Base-by-base conservation (phyloP, 2,888 invertebrate species). In the Eupsilia transversa region DNA sequence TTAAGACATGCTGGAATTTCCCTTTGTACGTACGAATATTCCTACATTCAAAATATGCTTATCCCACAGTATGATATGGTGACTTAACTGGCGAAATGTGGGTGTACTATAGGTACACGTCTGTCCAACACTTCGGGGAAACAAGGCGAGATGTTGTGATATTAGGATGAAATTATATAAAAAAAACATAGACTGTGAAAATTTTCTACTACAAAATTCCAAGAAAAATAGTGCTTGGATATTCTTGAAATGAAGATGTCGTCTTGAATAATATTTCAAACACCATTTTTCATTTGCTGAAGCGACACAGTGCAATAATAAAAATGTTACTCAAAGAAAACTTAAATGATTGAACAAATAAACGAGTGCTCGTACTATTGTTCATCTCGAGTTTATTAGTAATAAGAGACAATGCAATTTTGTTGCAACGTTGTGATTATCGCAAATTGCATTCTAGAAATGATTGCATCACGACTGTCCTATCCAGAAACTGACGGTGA, bases 221-320 rank as follows among this genome's bases (percentile, higher is more conserved):
- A 38, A 27, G 57, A 59, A 59, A 64, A 79, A 49, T 64, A 12
- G 17, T 46, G 10, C 30, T 33, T 1, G 38, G 46, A 54, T 14
- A 35, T 70, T 63, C 23, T 38, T 57, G 41, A 66, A 71, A 78
- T 69, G 64, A 78, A 78, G 52, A 72, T 78, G 33, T 30, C 57
- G 14, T 61, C 79, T 38, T 56, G 57, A 27, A 80, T 57, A 69
- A 79, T 69, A 72, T 83, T 79, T 3, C 56, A 46, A 57, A n/a
- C 52, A 33, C 10, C 46, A 83, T 83, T 80, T 78, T 80, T 69
- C 72, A 78, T 78, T 69, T 78, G 57, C 52, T 57, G 57, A 33
- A 66, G 65, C 79, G 60, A 46, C 52, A 61, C 57, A 65, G 56
- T 38, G 57, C 65, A 52, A 60, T 46, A n/a, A 38, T 66, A 56